phyloP scores from a whole-genome alignment of 2,113 vertebrate genomes.

The Atlantisia rogersi region DNA sequence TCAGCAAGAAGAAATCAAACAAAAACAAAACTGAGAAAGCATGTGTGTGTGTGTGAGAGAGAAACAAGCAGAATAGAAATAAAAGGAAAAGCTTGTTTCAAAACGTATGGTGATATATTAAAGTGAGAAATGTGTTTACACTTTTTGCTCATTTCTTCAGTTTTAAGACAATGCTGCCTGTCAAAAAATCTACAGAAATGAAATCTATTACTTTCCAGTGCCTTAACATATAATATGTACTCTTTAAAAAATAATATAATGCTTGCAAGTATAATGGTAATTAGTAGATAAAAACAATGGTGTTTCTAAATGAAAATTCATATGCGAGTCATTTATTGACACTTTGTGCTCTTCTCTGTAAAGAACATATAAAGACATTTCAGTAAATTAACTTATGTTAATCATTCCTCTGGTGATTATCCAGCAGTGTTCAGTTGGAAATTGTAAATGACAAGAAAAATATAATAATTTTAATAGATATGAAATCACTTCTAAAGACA shows the following conservation, averaged over 20 bases:
- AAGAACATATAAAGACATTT: background rate
- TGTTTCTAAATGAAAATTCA: background rate
- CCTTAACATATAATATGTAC: background rate
- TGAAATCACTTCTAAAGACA: background rate
- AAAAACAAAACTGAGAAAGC: background rate
- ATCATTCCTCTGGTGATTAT: background rate
- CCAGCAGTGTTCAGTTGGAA: background rate
- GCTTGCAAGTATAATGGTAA: background rate
- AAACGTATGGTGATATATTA: background rate
- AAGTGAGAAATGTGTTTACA: background rate
- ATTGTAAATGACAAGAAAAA: background rate
- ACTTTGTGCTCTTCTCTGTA: background rate
- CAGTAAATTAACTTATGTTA: background rate
- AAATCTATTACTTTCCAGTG: background rate
- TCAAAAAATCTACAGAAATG: background rate
- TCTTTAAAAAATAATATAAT: background rate
- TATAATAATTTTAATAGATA: background rate
- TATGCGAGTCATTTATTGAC: background rate
- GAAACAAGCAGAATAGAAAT: background rate
- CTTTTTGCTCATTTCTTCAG: background rate
- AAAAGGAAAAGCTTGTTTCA: background rate
- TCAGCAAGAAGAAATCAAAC: constrained; percentile 32
- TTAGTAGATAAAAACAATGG: background rate
- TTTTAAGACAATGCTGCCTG: background rate
- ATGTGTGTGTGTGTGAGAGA: background rate